Conservation (phyloP, 1,140 invertebrate genomes). For the Zaprionus lachaisei region DNA sequence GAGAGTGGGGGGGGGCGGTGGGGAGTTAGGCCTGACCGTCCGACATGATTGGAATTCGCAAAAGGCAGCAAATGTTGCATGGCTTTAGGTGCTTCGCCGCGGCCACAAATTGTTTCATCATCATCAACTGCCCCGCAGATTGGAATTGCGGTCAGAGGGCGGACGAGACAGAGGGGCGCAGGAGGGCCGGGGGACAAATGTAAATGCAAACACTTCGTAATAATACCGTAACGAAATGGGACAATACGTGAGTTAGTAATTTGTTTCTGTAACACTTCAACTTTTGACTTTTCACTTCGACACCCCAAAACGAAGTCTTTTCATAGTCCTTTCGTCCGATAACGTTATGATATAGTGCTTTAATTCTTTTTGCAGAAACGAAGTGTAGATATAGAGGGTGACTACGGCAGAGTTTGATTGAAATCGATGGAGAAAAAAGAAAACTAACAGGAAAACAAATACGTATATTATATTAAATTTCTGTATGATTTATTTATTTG, state of each 20-base stretch:
- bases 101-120: slow-evolving; percentile 49
- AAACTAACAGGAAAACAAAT: neutral
- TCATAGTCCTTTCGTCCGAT: neutral
- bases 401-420: neutral
- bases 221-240: neutral
- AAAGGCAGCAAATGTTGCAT: slow-evolving; percentile 48
- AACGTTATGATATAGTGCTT: neutral
- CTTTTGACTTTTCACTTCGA: neutral
- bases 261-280: neutral
- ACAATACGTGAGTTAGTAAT: neutral
- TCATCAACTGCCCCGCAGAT: neutral
- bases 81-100: slow-evolving; percentile 9
- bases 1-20: neutral
- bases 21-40: neutral
- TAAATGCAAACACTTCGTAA: neutral
- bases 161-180: neutral
- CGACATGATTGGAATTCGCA: slow-evolving; percentile 67
- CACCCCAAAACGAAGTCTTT: neutral
- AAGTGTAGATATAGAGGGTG: neutral
- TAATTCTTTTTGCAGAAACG: neutral
- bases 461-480: neutral
- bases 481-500: neutral
- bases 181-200: neutral
- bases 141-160: slow-evolving; percentile 22
- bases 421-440: neutral